Base-by-base conservation (phyloP, 2,797 vertebrate species). In the Crocidura indochinensis region DNA sequence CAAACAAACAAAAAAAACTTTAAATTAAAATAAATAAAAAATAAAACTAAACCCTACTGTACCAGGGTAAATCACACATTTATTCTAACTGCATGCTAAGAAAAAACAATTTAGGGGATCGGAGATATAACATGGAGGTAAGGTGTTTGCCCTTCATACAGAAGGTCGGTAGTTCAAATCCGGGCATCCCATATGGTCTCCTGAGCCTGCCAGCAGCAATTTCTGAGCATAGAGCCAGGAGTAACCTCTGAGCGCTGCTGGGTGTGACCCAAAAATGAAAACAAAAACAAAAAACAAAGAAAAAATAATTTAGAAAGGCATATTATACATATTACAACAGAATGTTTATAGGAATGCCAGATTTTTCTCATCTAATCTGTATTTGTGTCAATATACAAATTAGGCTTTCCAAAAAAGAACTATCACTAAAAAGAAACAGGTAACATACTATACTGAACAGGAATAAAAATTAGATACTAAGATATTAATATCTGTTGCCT, bases 371-470 rank as follows among this genome's bases (percentile, higher is more conserved):
- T 90, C 67, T 91, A 91, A 74, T 94, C 83, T 92, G 71, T 83
- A 95, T 90, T 92, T 95, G 85, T 91, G 78, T 93, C 90, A 90
- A 95, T 83, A 95, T 93, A 96, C 91, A 96, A 96, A 96, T 96
- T 90, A 94, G 88, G 75, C 88, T 86, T 94, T 91, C 62, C 90
- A 94, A 94, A 87, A 96, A 90, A 65, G 73, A 92, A 87, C 38
- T 87, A 87, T 64, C 94, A 96, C 94, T 87, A 60, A 95, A 95
- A 91, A 71, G 74, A 53, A 72, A 93, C 26, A 91, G 77, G 83
- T 92, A 62, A 91, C 91, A 82, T 62, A 44, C 80, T 78, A 75
- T 89, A 90, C 82, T 91, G 69, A 91, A 87, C 27, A 87, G 20
- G 73, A 93, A 95, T 93, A 91, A 94, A 93, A 94, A 93, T 87